Conservation (phyloP, 1,140 invertebrate species). For the Leptopilina boulardi region DNA sequence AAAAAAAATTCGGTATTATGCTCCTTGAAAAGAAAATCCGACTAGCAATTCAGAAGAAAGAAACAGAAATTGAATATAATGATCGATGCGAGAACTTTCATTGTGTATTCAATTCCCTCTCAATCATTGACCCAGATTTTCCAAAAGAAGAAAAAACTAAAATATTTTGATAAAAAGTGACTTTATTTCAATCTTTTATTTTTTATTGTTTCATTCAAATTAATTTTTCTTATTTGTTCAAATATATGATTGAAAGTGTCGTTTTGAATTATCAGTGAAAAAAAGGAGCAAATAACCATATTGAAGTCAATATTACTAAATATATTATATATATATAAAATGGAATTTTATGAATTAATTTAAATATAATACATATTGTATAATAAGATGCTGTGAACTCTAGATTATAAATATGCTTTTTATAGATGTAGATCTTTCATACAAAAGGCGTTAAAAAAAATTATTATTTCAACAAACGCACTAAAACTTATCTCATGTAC, state of each 20-base stretch:
- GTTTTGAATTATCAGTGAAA: not conserved
- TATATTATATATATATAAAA: not conserved
- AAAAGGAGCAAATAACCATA: constrained; percentile 25
- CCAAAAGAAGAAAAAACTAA: not conserved
- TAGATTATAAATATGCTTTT: constrained; percentile 27
- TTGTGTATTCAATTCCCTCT: constrained; percentile 18
- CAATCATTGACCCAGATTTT: constrained; percentile 8
- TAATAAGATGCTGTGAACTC: constrained; percentile 29
- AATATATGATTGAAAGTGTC: not conserved
- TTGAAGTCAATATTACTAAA: constrained; percentile 41
- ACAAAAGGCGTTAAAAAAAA: constrained; percentile 8
- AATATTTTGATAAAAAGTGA: not conserved
- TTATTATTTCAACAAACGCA: not conserved
- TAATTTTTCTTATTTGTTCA: not conserved
- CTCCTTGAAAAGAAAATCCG: constrained; percentile 25
- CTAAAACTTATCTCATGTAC: constrained; percentile 7
- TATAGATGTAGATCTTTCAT: constrained; percentile 28
- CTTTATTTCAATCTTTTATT: not conserved
- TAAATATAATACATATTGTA: constrained; percentile 14
- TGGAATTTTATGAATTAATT: constrained; percentile 17
- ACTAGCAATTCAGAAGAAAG: constrained; percentile 21
- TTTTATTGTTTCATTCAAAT: not conserved
- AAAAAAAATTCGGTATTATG: constrained; percentile 28
- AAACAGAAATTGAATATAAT: constrained; percentile 10
- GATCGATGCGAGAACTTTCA: constrained; percentile 9